A percentile compares a stretch with the other conserved stretches of the same genome.
These are phyloP conservation scores for Setipinna tenuifilis DNA, from an alignment of 2,797 vertebrate genomes.

Conservation along the genomic window DNA sequence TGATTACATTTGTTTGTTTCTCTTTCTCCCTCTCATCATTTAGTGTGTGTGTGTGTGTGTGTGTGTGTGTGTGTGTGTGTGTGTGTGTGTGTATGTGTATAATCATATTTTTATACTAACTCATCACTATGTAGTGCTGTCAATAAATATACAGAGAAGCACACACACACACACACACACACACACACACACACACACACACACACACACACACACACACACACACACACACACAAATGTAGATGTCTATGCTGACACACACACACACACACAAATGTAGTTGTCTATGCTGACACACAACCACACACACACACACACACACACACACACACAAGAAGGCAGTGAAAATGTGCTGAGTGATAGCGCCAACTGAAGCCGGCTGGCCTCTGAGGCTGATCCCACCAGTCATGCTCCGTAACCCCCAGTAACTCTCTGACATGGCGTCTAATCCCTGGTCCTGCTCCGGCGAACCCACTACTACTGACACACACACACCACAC, in stretches of 20 bases:
- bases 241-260: no score
- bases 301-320: not conserved
- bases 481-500: no score
- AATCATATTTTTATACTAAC: no score
- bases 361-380: not conserved
- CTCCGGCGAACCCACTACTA: not conserved
- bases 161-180: not conserved
- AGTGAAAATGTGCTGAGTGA: not conserved
- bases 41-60: not conserved
- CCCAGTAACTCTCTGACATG: slow-evolving; percentile 4
- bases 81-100: not conserved
- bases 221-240: not conserved
- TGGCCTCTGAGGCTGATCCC: slow-evolving; percentile 4
- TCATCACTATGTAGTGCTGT: no score
- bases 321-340: not conserved
- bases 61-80: not conserved
- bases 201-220: not conserved
- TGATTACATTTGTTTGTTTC: slow-evolving; percentile 69
- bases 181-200: no score
- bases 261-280: not conserved
- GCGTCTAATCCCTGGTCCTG: slow-evolving; percentile 12
- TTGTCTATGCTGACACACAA: not conserved
- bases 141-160: no score
- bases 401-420: not conserved
- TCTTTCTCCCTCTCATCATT: no score